These are phyloP conservation scores for Oreochromis tanganicae DNA, from an alignment of 2,113 vertebrate genomes.

Conservation along the genomic window DNA sequence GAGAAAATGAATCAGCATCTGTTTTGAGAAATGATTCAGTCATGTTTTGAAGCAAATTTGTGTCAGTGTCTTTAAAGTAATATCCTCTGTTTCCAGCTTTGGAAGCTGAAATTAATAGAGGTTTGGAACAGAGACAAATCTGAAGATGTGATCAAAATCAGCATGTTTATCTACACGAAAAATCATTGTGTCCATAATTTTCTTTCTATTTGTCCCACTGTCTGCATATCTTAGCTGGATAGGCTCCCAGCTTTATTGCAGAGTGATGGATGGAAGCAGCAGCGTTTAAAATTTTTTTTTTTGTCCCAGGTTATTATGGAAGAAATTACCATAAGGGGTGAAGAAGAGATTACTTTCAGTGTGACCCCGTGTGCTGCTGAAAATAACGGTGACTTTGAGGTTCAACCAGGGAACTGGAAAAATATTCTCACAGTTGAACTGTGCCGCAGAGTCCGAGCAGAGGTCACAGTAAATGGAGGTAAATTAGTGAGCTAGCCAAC, in stretches of 20 bases:
- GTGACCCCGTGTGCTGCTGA: background rate
- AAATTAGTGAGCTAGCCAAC: background rate
- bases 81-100: background rate
- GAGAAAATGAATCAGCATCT: background rate
- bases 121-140: background rate
- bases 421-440: background rate
- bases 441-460: background rate
- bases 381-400: background rate
- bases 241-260: background rate
- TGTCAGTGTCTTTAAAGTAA: background rate
- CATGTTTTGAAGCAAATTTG: background rate
- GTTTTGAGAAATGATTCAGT: background rate
- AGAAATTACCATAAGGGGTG: background rate
- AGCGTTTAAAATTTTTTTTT: background rate
- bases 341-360: background rate
- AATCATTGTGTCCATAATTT: background rate
- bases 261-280: background rate
- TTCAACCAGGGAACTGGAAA: background rate
- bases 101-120: background rate
- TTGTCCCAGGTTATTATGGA: background rate
- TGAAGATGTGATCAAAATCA: background rate
- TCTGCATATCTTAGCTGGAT: background rate
- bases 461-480: conserved; percentile 15
- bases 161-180: background rate
- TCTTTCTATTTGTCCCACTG: background rate